Evolutionary conservation across 2,888 invertebrate genomes (phyloP).

Genomic region (Abrostola triplasia): DNA sequence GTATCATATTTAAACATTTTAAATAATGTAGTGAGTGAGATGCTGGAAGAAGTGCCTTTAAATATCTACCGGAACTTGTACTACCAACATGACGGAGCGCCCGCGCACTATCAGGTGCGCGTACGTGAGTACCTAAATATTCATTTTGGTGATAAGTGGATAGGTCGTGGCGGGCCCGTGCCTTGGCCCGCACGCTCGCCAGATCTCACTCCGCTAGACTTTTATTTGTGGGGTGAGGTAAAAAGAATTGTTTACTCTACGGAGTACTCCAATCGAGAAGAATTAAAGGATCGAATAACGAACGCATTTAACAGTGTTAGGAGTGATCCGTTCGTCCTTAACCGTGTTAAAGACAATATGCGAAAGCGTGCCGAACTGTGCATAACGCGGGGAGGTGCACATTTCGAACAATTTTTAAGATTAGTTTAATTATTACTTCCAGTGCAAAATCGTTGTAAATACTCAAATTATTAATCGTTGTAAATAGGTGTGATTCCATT

Average conservation of each 20-base stretch:
- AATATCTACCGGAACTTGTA: too few species aligned
- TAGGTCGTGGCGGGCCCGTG: constrained; percentile 32
- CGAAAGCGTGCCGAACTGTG: neutral
- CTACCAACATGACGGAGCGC: constrained; percentile 32
- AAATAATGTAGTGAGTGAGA: too few species aligned
- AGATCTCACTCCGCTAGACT: constrained; percentile 25
- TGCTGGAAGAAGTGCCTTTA: too few species aligned
- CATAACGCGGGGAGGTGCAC: neutral
- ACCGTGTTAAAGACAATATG: neutral
- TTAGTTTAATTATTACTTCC: neutral
- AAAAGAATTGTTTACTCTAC: constrained; percentile 19
- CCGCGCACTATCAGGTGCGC: constrained; percentile 25
- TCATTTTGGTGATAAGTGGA: constrained; percentile 25
- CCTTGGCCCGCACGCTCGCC: constrained; percentile 34
- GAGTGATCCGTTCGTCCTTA: constrained; percentile 2
- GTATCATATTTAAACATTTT: too few species aligned
- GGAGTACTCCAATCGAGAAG: neutral
- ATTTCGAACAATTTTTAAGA: constrained; percentile 1
- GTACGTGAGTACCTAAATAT: constrained; percentile 30
- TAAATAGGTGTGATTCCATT: too few species aligned
- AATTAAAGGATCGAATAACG: neutral
- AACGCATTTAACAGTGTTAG: neutral
- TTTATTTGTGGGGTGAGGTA: constrained; percentile 33
- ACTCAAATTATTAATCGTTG: neutral
- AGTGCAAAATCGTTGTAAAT: neutral